These are phyloP conservation scores for Protosalanx chinensis DNA, from an alignment of 2,797 vertebrate species.

Conservation along the genomic window DNA sequence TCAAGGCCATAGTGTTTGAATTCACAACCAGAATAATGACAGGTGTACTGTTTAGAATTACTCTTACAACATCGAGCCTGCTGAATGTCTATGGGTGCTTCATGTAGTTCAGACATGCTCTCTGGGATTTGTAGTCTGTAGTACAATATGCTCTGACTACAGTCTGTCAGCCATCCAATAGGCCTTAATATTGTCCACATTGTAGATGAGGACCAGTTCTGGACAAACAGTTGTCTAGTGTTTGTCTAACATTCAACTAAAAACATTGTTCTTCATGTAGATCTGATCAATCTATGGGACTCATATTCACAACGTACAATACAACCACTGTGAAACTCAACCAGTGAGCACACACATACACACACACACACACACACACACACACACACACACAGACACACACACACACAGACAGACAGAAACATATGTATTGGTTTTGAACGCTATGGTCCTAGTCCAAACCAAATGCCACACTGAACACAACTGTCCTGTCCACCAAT, in stretches of 20 bases:
- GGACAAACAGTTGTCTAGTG: too few species aligned
- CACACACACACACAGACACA: constrained; percentile 11
- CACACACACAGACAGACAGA: constrained; percentile 14
- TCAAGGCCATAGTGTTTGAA: constrained; percentile 20
- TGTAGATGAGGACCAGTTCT: background rate
- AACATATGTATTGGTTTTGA: background rate
- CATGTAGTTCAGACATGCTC: background rate
- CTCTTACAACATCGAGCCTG: background rate
- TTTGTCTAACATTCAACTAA: background rate
- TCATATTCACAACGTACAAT: constrained; percentile 10
- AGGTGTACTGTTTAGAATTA: background rate
- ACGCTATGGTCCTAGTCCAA: background rate
- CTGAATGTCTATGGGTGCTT: background rate
- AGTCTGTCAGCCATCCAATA: background rate
- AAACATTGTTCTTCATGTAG: background rate
- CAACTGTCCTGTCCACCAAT: background rate
- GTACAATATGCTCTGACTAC: background rate
- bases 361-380: constrained; percentile 9
- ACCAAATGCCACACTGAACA: background rate
- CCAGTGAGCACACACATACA: constrained; percentile 46
- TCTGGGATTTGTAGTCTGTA: background rate
- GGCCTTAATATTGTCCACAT: background rate
- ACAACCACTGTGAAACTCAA: constrained; percentile 40
- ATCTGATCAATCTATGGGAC: background rate
- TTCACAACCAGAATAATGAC: background rate